Conservation (phyloP, 2,888 invertebrate species). For the Noctuana brunneofusca region DNA sequence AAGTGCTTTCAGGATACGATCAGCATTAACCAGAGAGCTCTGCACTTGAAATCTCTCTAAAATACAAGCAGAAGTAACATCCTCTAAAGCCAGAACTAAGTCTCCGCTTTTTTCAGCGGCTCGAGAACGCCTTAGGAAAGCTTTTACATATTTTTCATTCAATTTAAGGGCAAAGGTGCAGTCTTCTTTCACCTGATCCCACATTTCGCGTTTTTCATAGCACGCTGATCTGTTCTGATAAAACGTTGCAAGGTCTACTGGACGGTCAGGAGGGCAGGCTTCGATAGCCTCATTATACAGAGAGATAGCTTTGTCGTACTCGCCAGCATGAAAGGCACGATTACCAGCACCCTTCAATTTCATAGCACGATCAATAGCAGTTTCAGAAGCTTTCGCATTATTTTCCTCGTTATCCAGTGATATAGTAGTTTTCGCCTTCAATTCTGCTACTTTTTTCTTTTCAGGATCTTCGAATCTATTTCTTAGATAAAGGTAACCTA, state of each 20-base stretch:
- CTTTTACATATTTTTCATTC: slow-evolving; percentile 94
- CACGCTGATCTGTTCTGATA: slow-evolving; percentile 98
- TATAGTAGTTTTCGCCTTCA: slow-evolving; percentile 81
- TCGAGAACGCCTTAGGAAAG: slow-evolving; percentile 91
- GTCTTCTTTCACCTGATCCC: slow-evolving; percentile 92
- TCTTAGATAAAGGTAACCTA: slow-evolving; percentile 90
- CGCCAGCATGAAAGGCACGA: slow-evolving; percentile 90
- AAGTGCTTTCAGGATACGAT: too few relatives aligned
- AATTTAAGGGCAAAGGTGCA: slow-evolving; percentile 92
- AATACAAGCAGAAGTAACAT: slow-evolving; percentile 96
- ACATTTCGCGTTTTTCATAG: slow-evolving; percentile 94
- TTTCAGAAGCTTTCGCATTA: slow-evolving; percentile 71
- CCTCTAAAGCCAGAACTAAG: slow-evolving; percentile 92
- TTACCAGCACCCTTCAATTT: slow-evolving; percentile 95
- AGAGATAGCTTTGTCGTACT: slow-evolving; percentile 94
- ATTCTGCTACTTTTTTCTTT: slow-evolving; percentile 78
- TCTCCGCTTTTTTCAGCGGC: slow-evolving; percentile 92
- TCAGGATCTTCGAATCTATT: slow-evolving; percentile 81
- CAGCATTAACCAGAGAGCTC: slow-evolving; percentile 91
- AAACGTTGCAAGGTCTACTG: slow-evolving; percentile 92
- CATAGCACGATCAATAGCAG: slow-evolving; percentile 88
- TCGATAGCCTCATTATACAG: slow-evolving; percentile 97
- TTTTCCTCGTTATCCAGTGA: slow-evolving; percentile 84
- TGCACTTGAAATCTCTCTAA: slow-evolving; percentile 94
- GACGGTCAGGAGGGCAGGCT: slow-evolving; percentile 89